Base-by-base conservation (phyloP, 2,888 invertebrate species). In the Drosophila barbarae region DNA sequence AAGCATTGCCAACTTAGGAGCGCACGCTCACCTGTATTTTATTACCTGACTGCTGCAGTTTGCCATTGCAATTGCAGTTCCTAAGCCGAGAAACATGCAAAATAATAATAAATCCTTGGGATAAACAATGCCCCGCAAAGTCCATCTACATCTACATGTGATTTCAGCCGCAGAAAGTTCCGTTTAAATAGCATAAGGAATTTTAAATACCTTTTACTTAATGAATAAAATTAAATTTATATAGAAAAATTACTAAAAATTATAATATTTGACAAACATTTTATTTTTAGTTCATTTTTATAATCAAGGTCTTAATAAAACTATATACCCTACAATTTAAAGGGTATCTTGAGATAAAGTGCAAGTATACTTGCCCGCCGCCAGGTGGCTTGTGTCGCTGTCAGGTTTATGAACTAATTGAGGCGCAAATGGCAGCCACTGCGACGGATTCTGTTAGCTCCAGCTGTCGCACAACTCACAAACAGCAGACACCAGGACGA, bases 101-200 rank as follows among this genome's bases (percentile, higher is more conserved):
- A 74, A 69, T 74, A 72, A 74, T 72, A 76, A 76, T 76, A 76
- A 76, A 77, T 73, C 77, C 66, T 51, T 51, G 35, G 35, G 13
- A 15, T 28, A 61, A 61, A 63, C 61, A 63, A 59, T 42, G 60
- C 30, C 44, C 18, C 32, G 36, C 61, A 30, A 46, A 32, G 15
- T 32, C 18, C 9, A 7, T 21, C 18, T 50, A 23, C 51, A 63
- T 15, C 13, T 34, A 12, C 23, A 44, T 36, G 41, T 18, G 9
- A 2, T 28, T 10, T 3, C 1, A 12, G 26, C 1, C 8, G 18
- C n/a, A 5, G 6, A 54, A 23, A 12, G 1, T 34, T 9, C 0
- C n/a, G 3, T 7, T 26, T 18, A 2, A 9, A 2, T 13, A 23
- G 13, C 2, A 13, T 13, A 13, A 1, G 18, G 13, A 46, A 32